phyloP scores from a whole-genome alignment of 2,888 invertebrate species.

The Phymatocera aterrima region DNA sequence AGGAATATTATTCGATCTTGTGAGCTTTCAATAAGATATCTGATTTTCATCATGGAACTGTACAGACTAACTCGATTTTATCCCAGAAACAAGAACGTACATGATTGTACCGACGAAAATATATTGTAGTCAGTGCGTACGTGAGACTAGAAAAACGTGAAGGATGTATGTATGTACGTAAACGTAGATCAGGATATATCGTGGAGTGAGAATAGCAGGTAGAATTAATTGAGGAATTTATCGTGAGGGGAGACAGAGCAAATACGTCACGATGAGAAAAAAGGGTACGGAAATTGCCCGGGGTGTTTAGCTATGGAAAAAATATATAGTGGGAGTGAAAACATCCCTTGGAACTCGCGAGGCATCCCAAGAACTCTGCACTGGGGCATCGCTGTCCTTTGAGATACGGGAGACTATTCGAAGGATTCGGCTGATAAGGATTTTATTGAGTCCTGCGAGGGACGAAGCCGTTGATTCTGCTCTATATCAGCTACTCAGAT shows the following conservation, averaged over 20 bases:
- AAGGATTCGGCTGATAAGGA: neutral
- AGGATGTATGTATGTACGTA: neutral
- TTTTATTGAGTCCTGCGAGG: neutral
- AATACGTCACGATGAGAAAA: conserved; percentile 11
- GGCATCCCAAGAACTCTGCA: neutral
- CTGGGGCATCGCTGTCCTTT: neutral
- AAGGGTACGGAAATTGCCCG: conserved; percentile 25
- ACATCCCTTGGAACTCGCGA: neutral
- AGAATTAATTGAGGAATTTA: conserved; percentile 15
- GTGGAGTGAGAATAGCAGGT: neutral
- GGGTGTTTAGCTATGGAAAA: neutral
- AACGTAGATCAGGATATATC: neutral
- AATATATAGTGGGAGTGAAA: neutral
- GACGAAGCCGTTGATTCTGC: neutral
- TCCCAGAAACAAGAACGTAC: neutral
- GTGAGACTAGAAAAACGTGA: too few relatives aligned
- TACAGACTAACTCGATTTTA: neutral
- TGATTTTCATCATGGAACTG: neutral
- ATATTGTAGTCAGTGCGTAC: too few relatives aligned
- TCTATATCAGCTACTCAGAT: neutral
- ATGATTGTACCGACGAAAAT: neutral
- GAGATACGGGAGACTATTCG: neutral
- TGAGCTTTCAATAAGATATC: neutral
- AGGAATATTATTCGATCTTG: neutral
- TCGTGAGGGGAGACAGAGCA: neutral